Percentiles rank a stretch among this genome's conserved stretches.
These are phyloP conservation scores for Trichogramma pretiosum DNA, from an alignment of 1,140 invertebrate genomes.

Conservation along the genomic window DNA sequence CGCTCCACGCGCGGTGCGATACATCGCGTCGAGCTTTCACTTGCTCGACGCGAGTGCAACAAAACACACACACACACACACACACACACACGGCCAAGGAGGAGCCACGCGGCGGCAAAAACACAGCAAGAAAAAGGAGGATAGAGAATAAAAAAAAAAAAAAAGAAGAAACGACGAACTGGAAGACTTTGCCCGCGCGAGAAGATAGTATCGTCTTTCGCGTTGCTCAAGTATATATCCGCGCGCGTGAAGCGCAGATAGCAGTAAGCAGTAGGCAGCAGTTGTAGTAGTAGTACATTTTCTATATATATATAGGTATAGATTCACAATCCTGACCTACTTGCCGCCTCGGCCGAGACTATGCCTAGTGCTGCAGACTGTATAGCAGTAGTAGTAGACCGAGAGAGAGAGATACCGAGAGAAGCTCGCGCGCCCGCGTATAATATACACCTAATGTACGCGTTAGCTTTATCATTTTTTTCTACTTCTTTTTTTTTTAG, in stretches of 20 bases:
- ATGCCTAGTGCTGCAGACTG: not conserved
- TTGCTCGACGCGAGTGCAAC: too few relatives aligned
- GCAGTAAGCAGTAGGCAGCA: too few relatives aligned
- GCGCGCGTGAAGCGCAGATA: not conserved
- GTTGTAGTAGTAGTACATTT: not conserved
- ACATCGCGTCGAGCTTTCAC: too few relatives aligned
- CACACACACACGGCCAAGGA: too few relatives aligned
- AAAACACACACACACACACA: too few relatives aligned
- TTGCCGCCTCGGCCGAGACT: conserved; percentile 13
- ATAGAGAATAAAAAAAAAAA: not conserved
- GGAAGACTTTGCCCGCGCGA: not conserved
- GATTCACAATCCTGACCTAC: conserved; percentile 10
- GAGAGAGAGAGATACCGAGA: not conserved
- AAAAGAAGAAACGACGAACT: not conserved
- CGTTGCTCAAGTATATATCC: conserved; percentile 9
- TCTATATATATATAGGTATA: not conserved
- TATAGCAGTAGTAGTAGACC: too few relatives aligned
- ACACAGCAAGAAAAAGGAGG: too few relatives aligned
- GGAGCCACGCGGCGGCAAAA: too few relatives aligned
- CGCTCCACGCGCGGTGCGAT: too few relatives aligned
- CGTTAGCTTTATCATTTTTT: too few relatives aligned
- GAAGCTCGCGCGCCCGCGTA: not conserved
- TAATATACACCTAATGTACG: not conserved
- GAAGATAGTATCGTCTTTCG: conserved; percentile 9
- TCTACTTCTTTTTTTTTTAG: too few relatives aligned